Evolutionary conservation across 2,888 invertebrate genomes (phyloP).

Genomic region (Aporophyla nigra): DNA sequence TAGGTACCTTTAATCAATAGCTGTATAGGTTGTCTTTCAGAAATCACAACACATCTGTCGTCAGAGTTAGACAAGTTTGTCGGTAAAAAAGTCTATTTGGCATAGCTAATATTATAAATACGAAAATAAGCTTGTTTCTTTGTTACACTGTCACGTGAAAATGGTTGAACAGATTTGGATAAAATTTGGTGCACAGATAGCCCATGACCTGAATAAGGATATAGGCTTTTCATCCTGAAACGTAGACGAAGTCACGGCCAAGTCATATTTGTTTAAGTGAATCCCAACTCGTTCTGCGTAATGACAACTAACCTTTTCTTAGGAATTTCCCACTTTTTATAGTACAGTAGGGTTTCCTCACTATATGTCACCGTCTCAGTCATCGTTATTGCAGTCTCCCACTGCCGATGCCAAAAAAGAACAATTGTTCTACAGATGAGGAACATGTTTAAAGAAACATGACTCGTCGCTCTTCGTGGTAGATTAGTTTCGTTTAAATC

Average conservation of each 20-base stretch:
- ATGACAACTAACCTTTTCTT: background rate
- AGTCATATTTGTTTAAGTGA: too few relatives aligned
- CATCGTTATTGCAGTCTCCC: background rate
- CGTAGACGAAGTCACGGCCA: too few relatives aligned
- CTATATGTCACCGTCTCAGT: background rate
- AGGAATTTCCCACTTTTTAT: constrained; percentile 37
- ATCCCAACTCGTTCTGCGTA: background rate
- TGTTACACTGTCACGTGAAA: background rate
- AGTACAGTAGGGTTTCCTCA: background rate
- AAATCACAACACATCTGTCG: background rate
- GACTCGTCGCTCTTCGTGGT: constrained; percentile 29
- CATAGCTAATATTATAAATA: background rate
- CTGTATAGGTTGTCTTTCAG: background rate
- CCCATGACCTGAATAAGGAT: too few relatives aligned
- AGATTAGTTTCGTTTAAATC: background rate
- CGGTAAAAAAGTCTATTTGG: too few relatives aligned
- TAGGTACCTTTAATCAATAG: background rate
- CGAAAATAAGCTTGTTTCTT: background rate
- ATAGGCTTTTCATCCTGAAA: too few relatives aligned
- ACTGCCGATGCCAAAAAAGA: constrained; percentile 1
- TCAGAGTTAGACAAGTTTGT: background rate
- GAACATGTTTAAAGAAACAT: constrained; percentile 5
- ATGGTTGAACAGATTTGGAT: background rate
- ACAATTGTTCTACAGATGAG: background rate
- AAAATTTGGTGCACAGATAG: too few relatives aligned